Conservation (phyloP, 2,113 vertebrate genomes). For the Eubucco bourcierii region DNA sequence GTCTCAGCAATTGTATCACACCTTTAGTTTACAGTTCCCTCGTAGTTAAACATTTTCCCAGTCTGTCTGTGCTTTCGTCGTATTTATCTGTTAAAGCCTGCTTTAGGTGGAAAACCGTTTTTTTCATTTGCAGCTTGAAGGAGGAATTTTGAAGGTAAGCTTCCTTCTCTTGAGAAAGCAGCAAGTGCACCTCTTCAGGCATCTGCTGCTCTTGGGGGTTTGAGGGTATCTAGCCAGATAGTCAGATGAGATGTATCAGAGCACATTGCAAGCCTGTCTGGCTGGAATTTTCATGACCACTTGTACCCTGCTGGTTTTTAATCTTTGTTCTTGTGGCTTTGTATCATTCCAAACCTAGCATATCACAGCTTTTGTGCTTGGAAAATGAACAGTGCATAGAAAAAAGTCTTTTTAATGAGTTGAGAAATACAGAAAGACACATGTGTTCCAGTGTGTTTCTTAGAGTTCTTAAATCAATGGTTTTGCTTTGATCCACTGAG, state of each 20-base stretch:
- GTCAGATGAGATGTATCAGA: slow-evolving; percentile 17
- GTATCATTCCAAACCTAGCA: neutral
- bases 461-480: neutral
- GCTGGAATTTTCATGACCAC: neutral
- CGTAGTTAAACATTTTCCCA: neutral
- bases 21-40: neutral
- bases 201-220: slow-evolving; percentile 3
- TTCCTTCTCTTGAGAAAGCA: slow-evolving; percentile 22
- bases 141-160: slow-evolving; percentile 16
- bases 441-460: neutral
- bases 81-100: neutral
- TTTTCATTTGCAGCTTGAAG: neutral
- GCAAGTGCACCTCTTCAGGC: slow-evolving; percentile 19
- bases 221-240: neutral
- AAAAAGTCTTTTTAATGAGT: neutral
- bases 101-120: neutral
- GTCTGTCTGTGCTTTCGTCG: neutral
- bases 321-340: neutral
- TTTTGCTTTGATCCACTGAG: neutral
- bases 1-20: neutral
- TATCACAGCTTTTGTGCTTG: neutral
- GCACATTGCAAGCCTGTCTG: neutral
- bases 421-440: neutral
- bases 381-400: neutral
- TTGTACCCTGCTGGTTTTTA: neutral